Conservation (phyloP, 1,140 invertebrate genomes). For the Vollenhovia emeryi region DNA sequence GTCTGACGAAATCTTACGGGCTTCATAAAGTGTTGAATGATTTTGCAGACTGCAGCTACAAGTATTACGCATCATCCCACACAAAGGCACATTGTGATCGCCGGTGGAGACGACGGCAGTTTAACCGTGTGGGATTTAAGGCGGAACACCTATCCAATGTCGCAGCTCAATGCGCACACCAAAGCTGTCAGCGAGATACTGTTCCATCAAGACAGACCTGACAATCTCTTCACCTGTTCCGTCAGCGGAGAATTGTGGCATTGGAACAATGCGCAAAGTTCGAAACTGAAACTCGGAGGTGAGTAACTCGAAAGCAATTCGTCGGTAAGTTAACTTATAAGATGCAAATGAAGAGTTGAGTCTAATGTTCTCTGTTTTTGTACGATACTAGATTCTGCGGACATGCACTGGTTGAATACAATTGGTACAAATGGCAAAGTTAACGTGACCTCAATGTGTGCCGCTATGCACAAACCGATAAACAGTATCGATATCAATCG, state of each 20-base stretch:
- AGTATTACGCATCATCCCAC: constrained; percentile 93
- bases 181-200: constrained; percentile 92
- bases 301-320: constrained; percentile 19
- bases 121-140: constrained; percentile 96
- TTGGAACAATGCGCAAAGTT: constrained; percentile 88
- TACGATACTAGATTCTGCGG: constrained; percentile 81
- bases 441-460: constrained; percentile 90
- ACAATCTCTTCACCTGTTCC: constrained; percentile 93
- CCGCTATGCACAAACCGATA: constrained; percentile 89
- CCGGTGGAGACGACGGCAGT: constrained; percentile 93
- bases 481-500: constrained; percentile 92
- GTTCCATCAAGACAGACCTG: constrained; percentile 93
- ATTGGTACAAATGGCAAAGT: constrained; percentile 89
- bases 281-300: constrained; percentile 82
- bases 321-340: background rate
- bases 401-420: constrained; percentile 88
- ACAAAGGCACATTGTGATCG: constrained; percentile 93
- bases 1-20: background rate
- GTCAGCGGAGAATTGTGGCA: constrained; percentile 94
- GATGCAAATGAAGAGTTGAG: background rate
- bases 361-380: constrained; percentile 7
- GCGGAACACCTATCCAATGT: constrained; percentile 92
- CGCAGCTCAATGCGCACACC: constrained; percentile 91
- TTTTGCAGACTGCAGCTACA: constrained; percentile 87
- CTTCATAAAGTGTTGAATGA: background rate